These are phyloP conservation scores for Drosophila setifemur DNA, from an alignment of 1,140 invertebrate genomes.

Conservation along the genomic window DNA sequence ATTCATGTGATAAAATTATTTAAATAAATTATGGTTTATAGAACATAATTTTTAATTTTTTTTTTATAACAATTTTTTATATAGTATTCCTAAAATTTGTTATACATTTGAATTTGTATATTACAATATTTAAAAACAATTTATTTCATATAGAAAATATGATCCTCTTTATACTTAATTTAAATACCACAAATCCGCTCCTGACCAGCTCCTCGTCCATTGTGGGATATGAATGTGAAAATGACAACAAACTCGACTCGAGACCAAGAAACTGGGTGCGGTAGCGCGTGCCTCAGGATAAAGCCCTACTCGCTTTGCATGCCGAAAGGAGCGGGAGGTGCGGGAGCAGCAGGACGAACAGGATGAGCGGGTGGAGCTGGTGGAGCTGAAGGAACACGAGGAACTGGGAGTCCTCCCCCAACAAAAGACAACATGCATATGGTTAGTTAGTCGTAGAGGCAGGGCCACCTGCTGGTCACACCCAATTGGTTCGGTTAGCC, in stretches of 20 bases:
- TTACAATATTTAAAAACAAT: no score
- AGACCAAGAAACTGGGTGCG: conserved; percentile 57
- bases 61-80: no score
- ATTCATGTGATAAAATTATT: no score
- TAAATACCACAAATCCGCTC: neutral
- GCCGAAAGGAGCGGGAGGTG: conserved; percentile 5
- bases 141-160: no score
- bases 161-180: no score
- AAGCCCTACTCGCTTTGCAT: conserved; percentile 50
- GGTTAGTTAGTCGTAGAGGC: conserved; percentile 59
- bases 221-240: conserved; percentile 53
- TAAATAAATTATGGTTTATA: no score
- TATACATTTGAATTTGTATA: no score
- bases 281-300: conserved; percentile 52
- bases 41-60: no score
- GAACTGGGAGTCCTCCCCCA: conserved; percentile 23
- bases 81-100: no score
- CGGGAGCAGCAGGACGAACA: neutral
- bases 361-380: neutral
- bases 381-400: neutral
- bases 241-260: conserved; percentile 66
- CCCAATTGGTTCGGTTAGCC: conserved; percentile 45
- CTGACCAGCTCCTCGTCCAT: conserved; percentile 8
- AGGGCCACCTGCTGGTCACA: conserved; percentile 62
- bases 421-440: conserved; percentile 67